Percentiles rank a stretch among this genome's conserved stretches.
Conservation (phyloP, 2,888 invertebrate species). For the Catocala fraxini region DNA sequence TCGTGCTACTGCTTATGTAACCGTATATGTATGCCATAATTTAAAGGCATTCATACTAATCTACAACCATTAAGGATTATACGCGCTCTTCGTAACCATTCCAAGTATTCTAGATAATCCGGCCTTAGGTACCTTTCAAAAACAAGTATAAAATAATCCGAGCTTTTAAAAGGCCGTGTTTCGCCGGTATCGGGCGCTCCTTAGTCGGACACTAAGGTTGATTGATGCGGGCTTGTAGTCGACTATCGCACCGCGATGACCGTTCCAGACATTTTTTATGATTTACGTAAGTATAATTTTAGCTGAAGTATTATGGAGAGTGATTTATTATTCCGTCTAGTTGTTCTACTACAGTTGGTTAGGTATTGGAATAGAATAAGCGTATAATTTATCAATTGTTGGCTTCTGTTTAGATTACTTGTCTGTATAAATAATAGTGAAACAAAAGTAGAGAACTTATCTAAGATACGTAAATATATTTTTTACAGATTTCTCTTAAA, state of each 20-base stretch:
- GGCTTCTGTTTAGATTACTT: too few species aligned
- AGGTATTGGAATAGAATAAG: not conserved
- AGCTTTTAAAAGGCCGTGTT: not conserved
- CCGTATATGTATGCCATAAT: too few species aligned
- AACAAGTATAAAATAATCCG: conserved; percentile 4
- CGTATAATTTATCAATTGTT: too few species aligned
- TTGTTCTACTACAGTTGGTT: conserved; percentile 5
- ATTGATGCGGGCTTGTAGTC: conserved; percentile 57
- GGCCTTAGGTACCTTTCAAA: not conserved
- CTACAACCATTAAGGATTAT: too few species aligned
- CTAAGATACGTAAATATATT: too few species aligned
- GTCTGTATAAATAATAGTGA: too few species aligned
- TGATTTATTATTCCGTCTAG: conserved; percentile 50
- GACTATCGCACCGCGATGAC: conserved; percentile 51
- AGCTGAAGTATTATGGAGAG: conserved; percentile 43
- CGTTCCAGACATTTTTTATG: conserved; percentile 51
- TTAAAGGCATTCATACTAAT: too few species aligned
- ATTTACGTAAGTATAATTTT: conserved; percentile 56
- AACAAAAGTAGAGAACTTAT: too few species aligned
- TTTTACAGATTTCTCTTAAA: too few species aligned
- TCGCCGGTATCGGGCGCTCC: conserved; percentile 7
- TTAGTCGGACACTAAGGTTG: conserved; percentile 55
- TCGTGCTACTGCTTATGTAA: too few species aligned
- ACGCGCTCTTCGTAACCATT: not conserved
- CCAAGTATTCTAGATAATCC: not conserved